Evolutionary conservation across 2,797 vertebrate genomes (phyloP), one percentile per base, ranked within the genome.

Genomic region (Takifugu rubripes): DNA sequence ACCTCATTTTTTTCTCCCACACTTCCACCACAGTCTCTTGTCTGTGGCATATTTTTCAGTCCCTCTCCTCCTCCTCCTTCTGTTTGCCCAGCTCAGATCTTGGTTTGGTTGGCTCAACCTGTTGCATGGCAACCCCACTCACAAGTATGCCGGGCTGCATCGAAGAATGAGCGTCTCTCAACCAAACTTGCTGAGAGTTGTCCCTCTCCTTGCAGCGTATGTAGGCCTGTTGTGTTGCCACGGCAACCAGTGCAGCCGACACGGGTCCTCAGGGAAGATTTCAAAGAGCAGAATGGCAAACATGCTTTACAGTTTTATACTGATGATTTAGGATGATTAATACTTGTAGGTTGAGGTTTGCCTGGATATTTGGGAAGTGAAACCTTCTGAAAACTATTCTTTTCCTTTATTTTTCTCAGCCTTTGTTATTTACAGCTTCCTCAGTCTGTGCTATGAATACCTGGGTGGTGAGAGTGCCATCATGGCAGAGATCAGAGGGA

Each of bases 351-450:
- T 40, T 40, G 3, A 40, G 12, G 11, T 40, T 40, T 40, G 36
- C 27, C 27, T 29, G 27, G 4, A 29, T 40, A 14, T 40, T 40
- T 40, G 36, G 36, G 36, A 5, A 1, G 12, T 1, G 12, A 40
- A 14, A 3, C 11, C 12, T 14, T 40, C 36, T 40, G 36, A 40
- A 40, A 40, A 14, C 12, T 11, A 3, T 40, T 14, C 36, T 14
- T 40, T 14, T 14, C 14, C 36, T 40, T 40, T 66, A 10, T 72
- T 40, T 70, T 24, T 57, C 48, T 1, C 91, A 99, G 97, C 97
- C 2, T 95, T 99, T 83, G 97, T 99, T 59, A 99, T 99, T 91
- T 99, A 98, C 87, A 99, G 96, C 80, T 99, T 98, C 83, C 92
- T 50, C 83, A 99, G 95, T 82, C 91, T 98, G 67, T 99, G 97